Conservation (phyloP, 2,888 invertebrate genomes). For the Clitarchus hookeri region DNA sequence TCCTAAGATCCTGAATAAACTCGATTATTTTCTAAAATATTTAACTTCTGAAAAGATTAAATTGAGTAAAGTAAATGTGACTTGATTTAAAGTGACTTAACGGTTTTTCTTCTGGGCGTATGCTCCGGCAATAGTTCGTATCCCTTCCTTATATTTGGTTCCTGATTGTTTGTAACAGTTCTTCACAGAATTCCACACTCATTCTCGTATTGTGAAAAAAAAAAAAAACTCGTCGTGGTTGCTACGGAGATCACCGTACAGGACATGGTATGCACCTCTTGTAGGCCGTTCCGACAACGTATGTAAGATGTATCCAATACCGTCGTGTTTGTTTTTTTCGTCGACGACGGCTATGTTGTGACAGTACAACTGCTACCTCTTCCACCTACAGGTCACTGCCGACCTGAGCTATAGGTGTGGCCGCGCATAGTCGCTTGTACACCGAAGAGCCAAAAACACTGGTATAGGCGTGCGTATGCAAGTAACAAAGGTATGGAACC, state of each 20-base stretch:
- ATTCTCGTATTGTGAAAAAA: conserved; percentile 25
- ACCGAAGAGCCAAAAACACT: too few relatives aligned
- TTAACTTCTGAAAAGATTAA: too few relatives aligned
- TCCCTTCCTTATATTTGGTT: conserved; percentile 23
- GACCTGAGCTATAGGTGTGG: too few relatives aligned
- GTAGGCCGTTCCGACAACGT: neutral
- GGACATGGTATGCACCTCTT: conserved; percentile 4
- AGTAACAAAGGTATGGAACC: too few relatives aligned
- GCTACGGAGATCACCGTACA: conserved; percentile 11
- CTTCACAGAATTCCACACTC: conserved; percentile 21
- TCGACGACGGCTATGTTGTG: neutral
- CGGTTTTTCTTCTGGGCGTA: conserved; percentile 6
- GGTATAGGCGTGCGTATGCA: too few relatives aligned
- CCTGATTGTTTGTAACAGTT: conserved; percentile 5
- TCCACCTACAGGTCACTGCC: too few relatives aligned
- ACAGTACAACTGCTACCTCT: neutral
- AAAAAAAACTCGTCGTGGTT: conserved; percentile 19
- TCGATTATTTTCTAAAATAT: too few relatives aligned
- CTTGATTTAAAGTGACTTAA: conserved; percentile 17
- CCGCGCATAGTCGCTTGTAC: too few relatives aligned
- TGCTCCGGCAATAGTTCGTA: neutral
- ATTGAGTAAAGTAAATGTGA: neutral
- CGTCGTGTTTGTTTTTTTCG: neutral
- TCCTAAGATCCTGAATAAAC: too few relatives aligned
- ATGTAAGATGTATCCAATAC: neutral